These are phyloP conservation scores for Adelges cooleyi DNA, from an alignment of 1,140 invertebrate genomes.

Conservation along the genomic window DNA sequence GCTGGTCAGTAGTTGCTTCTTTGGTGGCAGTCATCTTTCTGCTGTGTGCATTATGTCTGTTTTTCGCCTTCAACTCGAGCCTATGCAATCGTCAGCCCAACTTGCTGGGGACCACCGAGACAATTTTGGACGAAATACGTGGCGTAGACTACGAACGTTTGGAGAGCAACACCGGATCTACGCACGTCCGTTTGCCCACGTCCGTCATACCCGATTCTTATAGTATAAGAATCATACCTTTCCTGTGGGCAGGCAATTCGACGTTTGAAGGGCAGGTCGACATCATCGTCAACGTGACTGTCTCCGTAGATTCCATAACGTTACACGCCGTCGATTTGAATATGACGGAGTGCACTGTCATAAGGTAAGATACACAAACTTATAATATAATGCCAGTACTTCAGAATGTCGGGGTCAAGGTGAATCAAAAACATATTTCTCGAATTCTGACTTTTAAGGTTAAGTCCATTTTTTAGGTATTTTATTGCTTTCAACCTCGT, in stretches of 20 bases:
- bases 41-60: neutral
- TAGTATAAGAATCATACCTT: slow-evolving; percentile 54
- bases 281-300: slow-evolving; percentile 52
- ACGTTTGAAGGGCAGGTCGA: slow-evolving; percentile 60
- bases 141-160: neutral
- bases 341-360: slow-evolving; percentile 38
- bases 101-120: neutral
- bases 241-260: slow-evolving; percentile 57
- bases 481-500: too few species aligned
- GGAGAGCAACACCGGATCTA: neutral
- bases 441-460: too few species aligned
- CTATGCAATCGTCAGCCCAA: neutral
- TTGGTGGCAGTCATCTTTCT: slow-evolving; percentile 11
- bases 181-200: slow-evolving; percentile 52
- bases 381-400: too few species aligned
- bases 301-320: slow-evolving; percentile 57
- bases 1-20: neutral
- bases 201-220: slow-evolving; percentile 55
- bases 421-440: too few species aligned
- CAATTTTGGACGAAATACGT: neutral
- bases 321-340: slow-evolving; percentile 60
- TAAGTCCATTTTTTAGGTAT: too few species aligned
- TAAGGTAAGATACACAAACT: slow-evolving; percentile 30
- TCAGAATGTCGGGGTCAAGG: too few species aligned
- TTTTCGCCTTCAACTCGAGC: neutral